A percentile compares a stretch with the other conserved stretches of the same genome.
phyloP scores from a whole-genome alignment of 2,113 vertebrate species.

The Phrynocephalus versicolor region DNA sequence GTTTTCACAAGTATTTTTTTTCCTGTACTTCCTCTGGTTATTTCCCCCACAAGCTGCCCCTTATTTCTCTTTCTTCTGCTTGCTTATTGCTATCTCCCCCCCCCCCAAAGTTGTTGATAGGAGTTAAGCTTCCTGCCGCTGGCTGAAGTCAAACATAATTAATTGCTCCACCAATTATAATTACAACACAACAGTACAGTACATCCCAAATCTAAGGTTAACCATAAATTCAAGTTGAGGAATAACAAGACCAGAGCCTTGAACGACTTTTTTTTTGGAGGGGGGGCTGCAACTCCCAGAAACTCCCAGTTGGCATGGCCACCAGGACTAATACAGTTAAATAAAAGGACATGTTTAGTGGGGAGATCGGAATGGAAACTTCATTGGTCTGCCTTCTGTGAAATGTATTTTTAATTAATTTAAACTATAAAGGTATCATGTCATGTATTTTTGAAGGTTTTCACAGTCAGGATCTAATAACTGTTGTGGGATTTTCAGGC shows the following conservation, averaged over 20 bases:
- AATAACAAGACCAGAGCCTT: neutral
- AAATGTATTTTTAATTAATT: neutral
- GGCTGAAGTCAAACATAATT: neutral
- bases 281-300: neutral
- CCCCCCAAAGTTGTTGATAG: neutral
- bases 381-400: neutral
- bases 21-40: accelerated
- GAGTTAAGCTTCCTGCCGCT: neutral
- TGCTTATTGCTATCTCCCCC: neutral
- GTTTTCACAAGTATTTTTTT: accelerated
- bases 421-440: neutral
- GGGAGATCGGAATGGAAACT: neutral
- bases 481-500: too few species aligned
- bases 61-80: neutral
- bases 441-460: too few species aligned
- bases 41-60: accelerated
- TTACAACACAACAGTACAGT: neutral
- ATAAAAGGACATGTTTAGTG: neutral
- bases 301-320: neutral
- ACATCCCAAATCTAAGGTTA: neutral
- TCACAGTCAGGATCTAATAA: too few species aligned
- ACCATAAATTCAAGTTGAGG: neutral
- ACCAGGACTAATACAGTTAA: neutral
- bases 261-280: neutral
- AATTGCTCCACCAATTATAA: neutral